Evolutionary conservation across 2,113 vertebrate genomes (phyloP).

Genomic region (Accipiter virgatus): DNA sequence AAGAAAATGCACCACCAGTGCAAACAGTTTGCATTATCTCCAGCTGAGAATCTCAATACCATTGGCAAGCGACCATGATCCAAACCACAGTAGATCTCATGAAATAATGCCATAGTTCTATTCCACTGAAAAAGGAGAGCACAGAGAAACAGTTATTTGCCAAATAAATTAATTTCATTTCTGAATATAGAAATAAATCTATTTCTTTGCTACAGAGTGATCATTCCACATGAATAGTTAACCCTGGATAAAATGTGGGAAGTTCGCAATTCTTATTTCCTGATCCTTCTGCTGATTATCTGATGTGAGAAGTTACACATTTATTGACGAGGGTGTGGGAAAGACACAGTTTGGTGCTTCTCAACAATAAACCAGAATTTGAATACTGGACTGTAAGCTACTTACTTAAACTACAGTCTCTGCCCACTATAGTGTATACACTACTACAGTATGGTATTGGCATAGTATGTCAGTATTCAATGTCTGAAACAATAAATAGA

Average conservation of each 20-base stretch:
- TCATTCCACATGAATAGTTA: neutral
- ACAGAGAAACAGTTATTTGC: neutral
- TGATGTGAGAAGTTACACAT: neutral
- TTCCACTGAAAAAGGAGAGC: neutral
- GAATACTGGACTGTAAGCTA: neutral
- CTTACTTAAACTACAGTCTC: neutral
- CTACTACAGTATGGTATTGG: neutral
- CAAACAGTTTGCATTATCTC: neutral
- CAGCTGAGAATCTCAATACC: neutral
- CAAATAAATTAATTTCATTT: neutral
- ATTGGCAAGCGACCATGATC: neutral
- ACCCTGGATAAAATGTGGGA: neutral
- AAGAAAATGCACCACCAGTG: neutral
- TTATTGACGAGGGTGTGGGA: neutral
- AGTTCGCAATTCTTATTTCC: neutral
- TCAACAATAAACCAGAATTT: neutral
- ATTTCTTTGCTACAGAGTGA: neutral
- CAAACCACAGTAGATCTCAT: neutral
- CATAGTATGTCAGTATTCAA: neutral
- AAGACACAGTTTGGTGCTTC: neutral
- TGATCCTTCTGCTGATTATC: neutral
- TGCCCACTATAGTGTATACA: neutral
- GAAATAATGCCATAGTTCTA: neutral
- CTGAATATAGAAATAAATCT: neutral
- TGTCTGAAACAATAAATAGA: neutral